Evolutionary conservation across 2,113 vertebrate species (phyloP).

Genomic region (Sylvietta virens): DNA sequence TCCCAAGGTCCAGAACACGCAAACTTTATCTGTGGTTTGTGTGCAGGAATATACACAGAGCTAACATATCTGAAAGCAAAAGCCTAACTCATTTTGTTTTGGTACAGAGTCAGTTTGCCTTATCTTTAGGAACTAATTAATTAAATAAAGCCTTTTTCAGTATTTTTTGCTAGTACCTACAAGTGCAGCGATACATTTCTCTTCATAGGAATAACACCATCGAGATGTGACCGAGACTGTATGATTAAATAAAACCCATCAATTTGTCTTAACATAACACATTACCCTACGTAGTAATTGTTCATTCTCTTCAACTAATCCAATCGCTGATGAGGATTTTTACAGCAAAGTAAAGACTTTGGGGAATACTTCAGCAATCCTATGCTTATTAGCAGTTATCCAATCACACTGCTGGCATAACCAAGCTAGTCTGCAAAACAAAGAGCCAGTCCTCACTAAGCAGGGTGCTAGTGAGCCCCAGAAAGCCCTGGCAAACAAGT

Average conservation of each 20-base stretch:
- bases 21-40: not conserved
- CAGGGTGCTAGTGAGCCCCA: not conserved
- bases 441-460: not conserved
- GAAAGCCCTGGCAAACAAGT: not conserved
- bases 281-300: not conserved
- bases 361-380: conserved; percentile 16
- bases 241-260: conserved; percentile 10
- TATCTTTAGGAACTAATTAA: not conserved
- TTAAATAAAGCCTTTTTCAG: not conserved
- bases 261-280: not conserved
- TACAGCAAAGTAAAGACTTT: not conserved
- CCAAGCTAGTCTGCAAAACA: not conserved
- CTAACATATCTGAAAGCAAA: not conserved
- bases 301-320: conserved; percentile 18
- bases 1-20: fast-evolving
- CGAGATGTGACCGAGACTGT: not conserved
- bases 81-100: not conserved
- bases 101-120: not conserved
- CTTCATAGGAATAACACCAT: not conserved
- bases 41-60: not conserved
- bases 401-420: not conserved
- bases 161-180: not conserved
- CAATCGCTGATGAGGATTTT: conserved; percentile 28
- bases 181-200: not conserved
- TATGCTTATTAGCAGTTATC: not conserved